Evolutionary conservation across 2,113 vertebrate genomes (phyloP).

Genomic region (Actinemys pallida): DNA sequence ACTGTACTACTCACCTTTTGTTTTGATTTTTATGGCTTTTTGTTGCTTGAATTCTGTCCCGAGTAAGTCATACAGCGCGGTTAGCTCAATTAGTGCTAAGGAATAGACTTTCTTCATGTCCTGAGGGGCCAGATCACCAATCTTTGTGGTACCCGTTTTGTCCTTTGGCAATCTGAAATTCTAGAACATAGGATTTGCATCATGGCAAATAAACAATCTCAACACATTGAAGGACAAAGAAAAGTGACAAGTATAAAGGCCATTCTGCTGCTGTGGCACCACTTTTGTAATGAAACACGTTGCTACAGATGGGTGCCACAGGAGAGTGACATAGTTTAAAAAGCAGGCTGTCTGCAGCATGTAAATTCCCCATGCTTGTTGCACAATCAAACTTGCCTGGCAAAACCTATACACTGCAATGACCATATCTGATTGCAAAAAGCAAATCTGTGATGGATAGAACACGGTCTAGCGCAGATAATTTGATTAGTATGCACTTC

Average conservation of each 20-base stretch:
- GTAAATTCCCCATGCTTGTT: not conserved
- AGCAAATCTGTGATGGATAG: not conserved
- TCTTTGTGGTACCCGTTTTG: slow-evolving; percentile 94
- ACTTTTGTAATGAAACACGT: not conserved
- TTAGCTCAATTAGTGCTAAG: slow-evolving; percentile 93
- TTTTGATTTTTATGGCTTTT: slow-evolving; percentile 91
- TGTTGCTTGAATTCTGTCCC: slow-evolving; percentile 91
- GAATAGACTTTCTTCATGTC: slow-evolving; percentile 96
- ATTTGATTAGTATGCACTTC: not conserved
- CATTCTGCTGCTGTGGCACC: slow-evolving; percentile 4
- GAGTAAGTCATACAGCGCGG: slow-evolving; percentile 90
- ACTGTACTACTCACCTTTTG: slow-evolving; percentile 84
- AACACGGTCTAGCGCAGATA: not conserved
- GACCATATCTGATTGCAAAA: not conserved
- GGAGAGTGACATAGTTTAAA: not conserved
- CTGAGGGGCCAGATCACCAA: slow-evolving; percentile 91
- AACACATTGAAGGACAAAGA: not conserved
- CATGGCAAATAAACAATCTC: not conserved
- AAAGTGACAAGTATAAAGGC: not conserved
- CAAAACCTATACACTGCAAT: not conserved
- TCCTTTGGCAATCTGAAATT: slow-evolving; percentile 90
- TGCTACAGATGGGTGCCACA: not conserved
- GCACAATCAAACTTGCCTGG: not conserved
- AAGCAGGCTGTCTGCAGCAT: not conserved
- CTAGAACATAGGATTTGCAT: slow-evolving; percentile 76